These are phyloP conservation scores for Phalanger gymnotis DNA, from an alignment of 2,797 vertebrate genomes.

Conservation along the genomic window DNA sequence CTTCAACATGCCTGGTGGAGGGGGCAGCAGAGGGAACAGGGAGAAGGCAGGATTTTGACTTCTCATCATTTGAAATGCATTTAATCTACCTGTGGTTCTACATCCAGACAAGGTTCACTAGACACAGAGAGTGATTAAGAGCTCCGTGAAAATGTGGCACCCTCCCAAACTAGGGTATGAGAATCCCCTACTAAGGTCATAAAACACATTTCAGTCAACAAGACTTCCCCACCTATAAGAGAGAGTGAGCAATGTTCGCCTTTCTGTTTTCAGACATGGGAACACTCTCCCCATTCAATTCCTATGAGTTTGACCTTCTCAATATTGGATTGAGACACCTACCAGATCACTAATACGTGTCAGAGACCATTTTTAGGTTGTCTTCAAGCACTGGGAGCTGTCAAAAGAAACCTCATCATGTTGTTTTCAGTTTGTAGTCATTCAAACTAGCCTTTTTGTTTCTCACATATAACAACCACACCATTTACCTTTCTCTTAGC, in stretches of 20 bases:
- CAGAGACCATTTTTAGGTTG: neutral
- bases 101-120: conserved; percentile 37
- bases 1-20: conserved; percentile 83
- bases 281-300: conserved; percentile 8
- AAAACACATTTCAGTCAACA: conserved; percentile 8
- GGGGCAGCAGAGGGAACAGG: conserved; percentile 35
- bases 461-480: neutral
- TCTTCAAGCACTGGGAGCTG: neutral
- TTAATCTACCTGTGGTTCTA: conserved; percentile 72
- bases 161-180: conserved; percentile 28
- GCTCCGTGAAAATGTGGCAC: conserved; percentile 62
- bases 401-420: neutral
- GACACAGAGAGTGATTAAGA: conserved; percentile 70
- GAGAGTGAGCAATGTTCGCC: neutral
- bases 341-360: neutral
- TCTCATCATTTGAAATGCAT: conserved; percentile 80
- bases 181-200: neutral
- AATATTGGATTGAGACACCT: neutral
- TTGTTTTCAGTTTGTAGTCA: neutral
- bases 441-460: neutral
- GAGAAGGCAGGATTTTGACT: conserved; percentile 77
- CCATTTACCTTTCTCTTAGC: neutral
- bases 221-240: neutral
- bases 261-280: neutral
- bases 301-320: neutral